Percentiles rank a stretch among this genome's conserved stretches.
phyloP scores from a whole-genome alignment of 2,113 vertebrate species.

The Prunella fulvescens region DNA sequence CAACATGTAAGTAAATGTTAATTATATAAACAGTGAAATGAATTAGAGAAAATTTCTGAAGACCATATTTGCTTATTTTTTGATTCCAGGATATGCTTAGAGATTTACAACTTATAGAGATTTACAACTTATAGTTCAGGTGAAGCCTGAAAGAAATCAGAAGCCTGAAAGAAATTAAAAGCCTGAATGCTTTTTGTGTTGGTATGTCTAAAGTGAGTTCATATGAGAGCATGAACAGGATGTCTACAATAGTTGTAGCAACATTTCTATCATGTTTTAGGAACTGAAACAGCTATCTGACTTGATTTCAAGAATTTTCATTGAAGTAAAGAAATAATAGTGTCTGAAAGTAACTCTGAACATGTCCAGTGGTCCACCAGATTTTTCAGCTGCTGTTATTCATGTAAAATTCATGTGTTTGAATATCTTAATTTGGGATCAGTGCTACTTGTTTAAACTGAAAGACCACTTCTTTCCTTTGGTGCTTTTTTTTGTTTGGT shows the following conservation, averaged over 20 bases:
- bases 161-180: background rate
- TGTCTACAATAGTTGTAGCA: background rate
- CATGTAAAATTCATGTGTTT: background rate
- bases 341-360: background rate
- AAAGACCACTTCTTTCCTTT: background rate
- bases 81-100: background rate
- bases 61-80: background rate
- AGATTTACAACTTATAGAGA: background rate
- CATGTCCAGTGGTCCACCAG: background rate
- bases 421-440: background rate
- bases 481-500: background rate
- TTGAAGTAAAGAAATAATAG: background rate
- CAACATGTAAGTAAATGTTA: constrained; percentile 88
- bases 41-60: background rate
- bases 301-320: background rate
- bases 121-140: background rate
- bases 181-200: background rate
- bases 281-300: background rate
- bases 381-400: background rate
- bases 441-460: background rate
- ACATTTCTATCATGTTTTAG: background rate
- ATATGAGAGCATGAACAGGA: background rate
- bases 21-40: background rate
- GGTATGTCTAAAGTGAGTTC: background rate
- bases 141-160: background rate